Evolutionary conservation across 2,888 invertebrate species (phyloP).

Genomic region (Drosophila peninsularis): DNA sequence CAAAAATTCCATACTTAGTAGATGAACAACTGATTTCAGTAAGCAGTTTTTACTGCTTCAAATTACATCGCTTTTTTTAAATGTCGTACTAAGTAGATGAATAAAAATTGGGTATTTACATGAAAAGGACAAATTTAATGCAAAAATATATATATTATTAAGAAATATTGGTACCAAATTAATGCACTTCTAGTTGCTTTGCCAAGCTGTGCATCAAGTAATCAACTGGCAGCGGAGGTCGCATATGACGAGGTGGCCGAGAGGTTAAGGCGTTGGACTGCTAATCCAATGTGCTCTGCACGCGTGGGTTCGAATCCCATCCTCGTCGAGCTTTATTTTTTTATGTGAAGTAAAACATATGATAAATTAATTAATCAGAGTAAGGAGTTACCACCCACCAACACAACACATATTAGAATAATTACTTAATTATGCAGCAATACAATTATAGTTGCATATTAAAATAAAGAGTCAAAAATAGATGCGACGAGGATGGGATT

Average conservation of each 20-base stretch:
- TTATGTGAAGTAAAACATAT: neutral
- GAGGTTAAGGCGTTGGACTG: slow-evolving; percentile 94
- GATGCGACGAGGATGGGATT: slow-evolving; percentile 91
- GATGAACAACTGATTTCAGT: no score
- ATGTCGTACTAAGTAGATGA: neutral
- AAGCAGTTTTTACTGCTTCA: no score
- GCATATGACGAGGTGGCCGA: slow-evolving; percentile 90
- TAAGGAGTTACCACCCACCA: no score
- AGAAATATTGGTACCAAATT: neutral
- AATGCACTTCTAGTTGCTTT: slow-evolving; percentile 13
- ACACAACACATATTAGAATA: no score
- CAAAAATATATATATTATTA: neutral
- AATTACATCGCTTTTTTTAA: no score
- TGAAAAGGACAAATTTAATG: no score
- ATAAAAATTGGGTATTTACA: neutral
- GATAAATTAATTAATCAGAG: neutral
- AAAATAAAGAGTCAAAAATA: slow-evolving; percentile 17
- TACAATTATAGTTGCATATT: neutral
- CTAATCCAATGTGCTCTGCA: slow-evolving; percentile 94
- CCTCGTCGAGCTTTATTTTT: slow-evolving; percentile 86
- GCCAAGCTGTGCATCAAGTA: slow-evolving; percentile 13
- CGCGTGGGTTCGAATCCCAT: slow-evolving; percentile 94
- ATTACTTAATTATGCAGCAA: neutral
- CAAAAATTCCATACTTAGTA: no score
- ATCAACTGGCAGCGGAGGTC: slow-evolving; percentile 23